Evolutionary conservation across 1,140 invertebrate genomes (phyloP).

Genomic region (Cotesia vestalis): DNA sequence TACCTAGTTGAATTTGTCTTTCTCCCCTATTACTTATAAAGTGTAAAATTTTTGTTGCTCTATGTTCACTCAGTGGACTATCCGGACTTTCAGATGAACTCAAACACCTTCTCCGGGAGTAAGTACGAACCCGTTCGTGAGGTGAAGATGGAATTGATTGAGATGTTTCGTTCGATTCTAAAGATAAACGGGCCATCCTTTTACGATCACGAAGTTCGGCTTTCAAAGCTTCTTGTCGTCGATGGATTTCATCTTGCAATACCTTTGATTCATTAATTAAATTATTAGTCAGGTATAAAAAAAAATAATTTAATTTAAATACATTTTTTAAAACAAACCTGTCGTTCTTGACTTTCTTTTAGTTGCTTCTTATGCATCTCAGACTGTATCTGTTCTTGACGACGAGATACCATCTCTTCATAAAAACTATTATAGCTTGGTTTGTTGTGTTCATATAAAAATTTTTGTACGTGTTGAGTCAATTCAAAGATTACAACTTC

Average conservation of each 20-base stretch:
- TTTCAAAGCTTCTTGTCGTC: constrained; percentile 73
- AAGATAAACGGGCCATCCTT: constrained; percentile 49
- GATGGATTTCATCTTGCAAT: constrained; percentile 75
- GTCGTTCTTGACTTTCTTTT: constrained; percentile 71
- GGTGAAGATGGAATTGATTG: constrained; percentile 59
- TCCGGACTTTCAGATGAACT: constrained; percentile 62
- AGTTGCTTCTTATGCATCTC: constrained; percentile 69
- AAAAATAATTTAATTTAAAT: background rate
- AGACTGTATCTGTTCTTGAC: constrained; percentile 70
- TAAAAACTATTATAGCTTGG: constrained; percentile 80
- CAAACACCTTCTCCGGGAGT: constrained; percentile 51
- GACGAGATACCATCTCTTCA: constrained; percentile 81
- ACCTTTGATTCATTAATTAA: constrained; percentile 57
- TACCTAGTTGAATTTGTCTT: constrained; percentile 66
- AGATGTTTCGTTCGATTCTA: constrained; percentile 48
- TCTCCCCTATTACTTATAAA: constrained; percentile 68
- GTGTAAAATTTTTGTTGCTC: constrained; percentile 65
- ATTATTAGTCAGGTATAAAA: constrained; percentile 15
- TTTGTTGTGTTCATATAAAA: constrained; percentile 77
- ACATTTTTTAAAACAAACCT: constrained; percentile 42
- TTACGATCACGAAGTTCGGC: constrained; percentile 67
- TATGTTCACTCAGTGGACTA: constrained; percentile 64
- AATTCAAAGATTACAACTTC: constrained; percentile 83
- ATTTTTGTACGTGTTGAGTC: constrained; percentile 74
- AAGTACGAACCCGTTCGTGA: constrained; percentile 49